These are phyloP conservation scores for Monochamus saltuarius DNA, from an alignment of 1,140 invertebrate species.

Conservation along the genomic window DNA sequence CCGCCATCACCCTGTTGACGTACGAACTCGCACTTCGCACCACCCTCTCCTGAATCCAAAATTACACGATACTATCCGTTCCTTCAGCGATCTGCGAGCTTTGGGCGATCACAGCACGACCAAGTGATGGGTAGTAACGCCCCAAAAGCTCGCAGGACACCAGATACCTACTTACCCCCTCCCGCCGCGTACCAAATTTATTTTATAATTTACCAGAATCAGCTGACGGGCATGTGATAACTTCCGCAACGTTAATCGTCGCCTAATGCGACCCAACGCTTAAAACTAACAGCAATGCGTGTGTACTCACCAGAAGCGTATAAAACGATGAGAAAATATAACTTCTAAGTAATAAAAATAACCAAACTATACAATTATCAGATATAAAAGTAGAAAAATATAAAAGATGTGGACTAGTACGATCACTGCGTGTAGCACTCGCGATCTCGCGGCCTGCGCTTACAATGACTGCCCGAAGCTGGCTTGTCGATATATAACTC, in stretches of 20 bases:
- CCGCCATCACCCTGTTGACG: too few species aligned
- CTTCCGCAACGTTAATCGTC: neutral
- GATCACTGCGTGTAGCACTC: slow-evolving; percentile 45
- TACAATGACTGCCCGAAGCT: slow-evolving; percentile 45
- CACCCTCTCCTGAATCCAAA: too few species aligned
- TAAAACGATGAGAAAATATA: slow-evolving; percentile 42
- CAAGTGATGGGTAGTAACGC: slow-evolving; percentile 5
- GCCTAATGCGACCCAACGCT: too few species aligned
- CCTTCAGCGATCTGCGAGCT: too few species aligned
- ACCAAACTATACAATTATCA: slow-evolving; percentile 47
- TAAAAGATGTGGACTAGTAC: slow-evolving; percentile 51
- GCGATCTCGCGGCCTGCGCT: slow-evolving; percentile 46
- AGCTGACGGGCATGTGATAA: slow-evolving; percentile 21
- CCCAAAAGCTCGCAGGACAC: neutral
- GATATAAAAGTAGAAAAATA: slow-evolving; percentile 53
- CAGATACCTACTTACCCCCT: slow-evolving; percentile 1
- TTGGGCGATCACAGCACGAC: neutral
- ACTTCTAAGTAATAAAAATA: slow-evolving; percentile 44
- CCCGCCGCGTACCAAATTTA: neutral
- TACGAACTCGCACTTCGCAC: too few species aligned
- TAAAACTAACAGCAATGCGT: neutral
- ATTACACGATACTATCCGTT: too few species aligned
- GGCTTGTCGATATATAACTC: slow-evolving; percentile 50
- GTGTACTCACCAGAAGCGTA: slow-evolving; percentile 44
- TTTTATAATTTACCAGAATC: slow-evolving; percentile 18